Percentiles rank a stretch among this genome's conserved stretches.
phyloP scores from a whole-genome alignment of 2,888 invertebrate species.

The Drosophila nr. fundita region DNA sequence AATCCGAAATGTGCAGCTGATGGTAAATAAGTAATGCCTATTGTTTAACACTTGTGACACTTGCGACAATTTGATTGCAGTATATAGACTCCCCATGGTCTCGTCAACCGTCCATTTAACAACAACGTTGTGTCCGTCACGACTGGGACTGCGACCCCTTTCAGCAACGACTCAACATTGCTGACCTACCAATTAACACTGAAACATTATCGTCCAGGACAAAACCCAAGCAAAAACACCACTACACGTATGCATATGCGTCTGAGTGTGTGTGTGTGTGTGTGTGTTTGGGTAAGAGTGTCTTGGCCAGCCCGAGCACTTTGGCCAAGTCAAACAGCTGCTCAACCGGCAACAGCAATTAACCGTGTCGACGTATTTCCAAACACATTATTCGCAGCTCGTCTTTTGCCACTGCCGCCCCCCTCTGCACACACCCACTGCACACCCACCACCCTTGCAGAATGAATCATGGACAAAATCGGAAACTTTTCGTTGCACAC shows the following conservation, averaged over 20 bases:
- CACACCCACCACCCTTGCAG: not conserved
- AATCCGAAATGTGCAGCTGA: not conserved
- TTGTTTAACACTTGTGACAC: slow-evolving; percentile 15
- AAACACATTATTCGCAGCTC: slow-evolving; percentile 13
- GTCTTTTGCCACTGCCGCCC: slow-evolving; percentile 4
- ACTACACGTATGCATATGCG: not conserved
- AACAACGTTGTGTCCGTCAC: not conserved
- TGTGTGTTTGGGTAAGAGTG: slow-evolving; percentile 3
- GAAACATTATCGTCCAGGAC: slow-evolving; percentile 50
- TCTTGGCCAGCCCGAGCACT: slow-evolving; percentile 43
- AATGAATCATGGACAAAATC: not conserved
- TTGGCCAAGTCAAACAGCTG: slow-evolving; percentile 49
- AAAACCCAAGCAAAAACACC: slow-evolving; percentile 20
- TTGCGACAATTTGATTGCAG: slow-evolving; percentile 15
- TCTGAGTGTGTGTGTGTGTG: not conserved
- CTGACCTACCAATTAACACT: slow-evolving; percentile 59
- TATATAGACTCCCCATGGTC: slow-evolving; percentile 1
- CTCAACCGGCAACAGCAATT: slow-evolving; percentile 66
- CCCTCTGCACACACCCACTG: not conserved
- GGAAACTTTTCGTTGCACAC: not conserved
- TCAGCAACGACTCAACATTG: slow-evolving; percentile 1
- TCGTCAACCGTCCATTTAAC: slow-evolving; percentile 1
- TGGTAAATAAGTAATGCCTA: slow-evolving; percentile 9
- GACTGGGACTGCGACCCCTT: not conserved
- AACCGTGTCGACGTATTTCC: slow-evolving; percentile 49